Conservation (phyloP, 2,113 vertebrate genomes). For the Oryzias celebensis region DNA sequence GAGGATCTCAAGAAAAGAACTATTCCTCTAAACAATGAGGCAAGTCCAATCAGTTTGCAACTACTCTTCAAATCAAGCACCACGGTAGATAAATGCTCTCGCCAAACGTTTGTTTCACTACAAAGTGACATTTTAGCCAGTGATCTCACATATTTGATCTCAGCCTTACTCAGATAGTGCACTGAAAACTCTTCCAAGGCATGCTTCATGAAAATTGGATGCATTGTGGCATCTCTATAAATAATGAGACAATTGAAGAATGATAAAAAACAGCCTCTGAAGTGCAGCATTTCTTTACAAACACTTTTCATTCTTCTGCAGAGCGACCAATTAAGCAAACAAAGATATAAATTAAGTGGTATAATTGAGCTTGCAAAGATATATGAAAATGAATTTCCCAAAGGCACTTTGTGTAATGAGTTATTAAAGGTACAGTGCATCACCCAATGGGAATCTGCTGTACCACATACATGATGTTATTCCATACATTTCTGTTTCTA, state of each 20-base stretch:
- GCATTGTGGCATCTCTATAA: slow-evolving; percentile 53
- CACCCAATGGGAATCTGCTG: slow-evolving; percentile 24
- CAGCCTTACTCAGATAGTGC: slow-evolving; percentile 24
- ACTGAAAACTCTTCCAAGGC: slow-evolving; percentile 35
- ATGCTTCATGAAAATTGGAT: slow-evolving; percentile 52
- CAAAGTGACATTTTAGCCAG: slow-evolving; percentile 14
- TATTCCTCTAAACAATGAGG: too few species aligned
- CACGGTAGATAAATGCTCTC: neutral
- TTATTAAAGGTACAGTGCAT: slow-evolving; percentile 61
- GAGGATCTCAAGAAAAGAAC: too few species aligned
- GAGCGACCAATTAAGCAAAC: slow-evolving; percentile 75
- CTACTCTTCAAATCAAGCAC: slow-evolving; percentile 22
- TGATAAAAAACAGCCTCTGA: slow-evolving; percentile 46
- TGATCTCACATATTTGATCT: slow-evolving; percentile 24
- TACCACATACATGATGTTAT: slow-evolving; percentile 29
- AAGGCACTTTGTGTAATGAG: slow-evolving; percentile 71
- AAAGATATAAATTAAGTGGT: slow-evolving; percentile 79
- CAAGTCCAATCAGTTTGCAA: neutral
- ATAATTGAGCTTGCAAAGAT: slow-evolving; percentile 77
- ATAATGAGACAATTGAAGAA: slow-evolving; percentile 43
- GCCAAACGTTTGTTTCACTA: slow-evolving; percentile 39
- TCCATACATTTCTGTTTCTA: slow-evolving; percentile 38
- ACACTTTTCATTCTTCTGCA: slow-evolving; percentile 22
- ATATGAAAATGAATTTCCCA: slow-evolving; percentile 74
- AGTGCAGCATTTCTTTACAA: slow-evolving; percentile 7